Conservation (phyloP, 2,113 vertebrate genomes). For the Tragelaphus scriptus region DNA sequence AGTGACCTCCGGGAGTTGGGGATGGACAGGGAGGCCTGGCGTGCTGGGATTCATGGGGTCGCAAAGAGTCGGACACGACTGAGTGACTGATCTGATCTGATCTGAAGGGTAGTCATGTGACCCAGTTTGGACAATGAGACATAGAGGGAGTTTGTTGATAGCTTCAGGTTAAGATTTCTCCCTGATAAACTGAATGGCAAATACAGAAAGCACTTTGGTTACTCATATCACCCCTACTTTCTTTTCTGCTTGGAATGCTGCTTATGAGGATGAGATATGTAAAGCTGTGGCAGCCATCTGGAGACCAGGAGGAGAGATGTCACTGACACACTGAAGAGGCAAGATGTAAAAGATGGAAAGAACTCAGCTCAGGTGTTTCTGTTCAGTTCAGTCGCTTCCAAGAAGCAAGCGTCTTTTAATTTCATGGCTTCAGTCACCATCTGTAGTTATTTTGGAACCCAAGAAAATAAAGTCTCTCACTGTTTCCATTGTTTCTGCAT, state of each 20-base stretch:
- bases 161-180: not conserved
- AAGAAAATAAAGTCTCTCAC: not conserved
- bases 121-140: not conserved
- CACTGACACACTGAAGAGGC: not conserved
- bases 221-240: not conserved
- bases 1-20: too few species aligned
- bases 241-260: constrained; percentile 9
- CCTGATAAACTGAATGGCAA: not conserved
- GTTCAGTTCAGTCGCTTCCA: not conserved
- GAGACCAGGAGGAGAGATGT: not conserved
- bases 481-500: not conserved
- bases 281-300: not conserved
- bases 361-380: not conserved
- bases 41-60: too few species aligned
- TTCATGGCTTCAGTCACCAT: not conserved
- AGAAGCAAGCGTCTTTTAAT: not conserved
- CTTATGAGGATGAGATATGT: constrained; percentile 9
- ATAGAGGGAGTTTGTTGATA: not conserved
- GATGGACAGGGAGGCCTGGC: too few species aligned
- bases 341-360: not conserved
- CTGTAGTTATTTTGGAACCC: not conserved
- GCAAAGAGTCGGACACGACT: too few species aligned
- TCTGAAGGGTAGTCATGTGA: not conserved
- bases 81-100: too few species aligned
- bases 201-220: not conserved